phyloP scores from a whole-genome alignment of 1,140 invertebrate genomes.

The Mercenaria mercenaria region DNA sequence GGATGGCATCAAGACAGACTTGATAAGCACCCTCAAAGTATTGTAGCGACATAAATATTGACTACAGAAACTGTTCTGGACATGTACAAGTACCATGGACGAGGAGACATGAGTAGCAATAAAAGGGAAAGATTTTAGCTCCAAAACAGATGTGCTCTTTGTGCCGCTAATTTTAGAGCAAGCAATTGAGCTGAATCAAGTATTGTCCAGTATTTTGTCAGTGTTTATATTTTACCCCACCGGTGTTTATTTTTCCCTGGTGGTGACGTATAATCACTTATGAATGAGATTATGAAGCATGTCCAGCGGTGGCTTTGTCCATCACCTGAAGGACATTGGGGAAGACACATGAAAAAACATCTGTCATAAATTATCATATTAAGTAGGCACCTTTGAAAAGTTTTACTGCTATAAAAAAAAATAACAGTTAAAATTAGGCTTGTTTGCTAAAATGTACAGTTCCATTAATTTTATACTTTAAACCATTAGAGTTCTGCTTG shows the following conservation, averaged over 20 bases:
- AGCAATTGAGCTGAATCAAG: not conserved
- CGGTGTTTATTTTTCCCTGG: constrained; percentile 21
- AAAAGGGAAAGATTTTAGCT: not conserved
- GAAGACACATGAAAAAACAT: not conserved
- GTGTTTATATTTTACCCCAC: constrained; percentile 24
- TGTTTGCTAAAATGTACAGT: no score
- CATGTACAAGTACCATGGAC: no score
- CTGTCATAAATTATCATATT: constrained; percentile 27
- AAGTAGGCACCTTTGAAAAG: not conserved
- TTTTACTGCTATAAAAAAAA: not conserved
- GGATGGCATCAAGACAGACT: no score
- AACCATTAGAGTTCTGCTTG: no score
- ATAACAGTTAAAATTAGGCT: no score
- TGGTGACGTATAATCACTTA: no score
- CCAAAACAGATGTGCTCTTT: not conserved
- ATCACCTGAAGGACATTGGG: not conserved
- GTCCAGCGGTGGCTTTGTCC: not conserved
- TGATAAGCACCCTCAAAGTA: no score
- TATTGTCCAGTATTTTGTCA: not conserved
- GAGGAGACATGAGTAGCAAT: not conserved
- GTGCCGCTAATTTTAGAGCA: not conserved
- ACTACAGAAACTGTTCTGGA: no score
- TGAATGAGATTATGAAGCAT: not conserved
- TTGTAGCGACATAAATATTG: no score
- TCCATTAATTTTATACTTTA: no score